Percentiles rank a stretch among this genome's conserved stretches.
phyloP scores from a whole-genome alignment of 1,140 invertebrate genomes.

The Drosophila guanche region DNA sequence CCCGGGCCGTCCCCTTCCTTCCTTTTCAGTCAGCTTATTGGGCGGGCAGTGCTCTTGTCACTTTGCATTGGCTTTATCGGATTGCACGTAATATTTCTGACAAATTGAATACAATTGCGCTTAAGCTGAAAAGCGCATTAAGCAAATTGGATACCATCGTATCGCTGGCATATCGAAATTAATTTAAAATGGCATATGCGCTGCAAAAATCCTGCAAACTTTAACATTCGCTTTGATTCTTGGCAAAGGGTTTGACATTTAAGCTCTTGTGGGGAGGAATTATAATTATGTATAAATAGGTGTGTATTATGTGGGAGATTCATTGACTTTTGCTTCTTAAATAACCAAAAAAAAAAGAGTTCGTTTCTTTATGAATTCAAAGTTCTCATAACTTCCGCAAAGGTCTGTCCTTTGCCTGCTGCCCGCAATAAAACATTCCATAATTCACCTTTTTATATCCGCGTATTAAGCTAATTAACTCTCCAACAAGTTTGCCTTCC shows the following conservation, averaged over 20 bases:
- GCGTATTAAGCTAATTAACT: slow-evolving; percentile 41
- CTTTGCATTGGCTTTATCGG: slow-evolving; percentile 74
- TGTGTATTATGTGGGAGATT: no score
- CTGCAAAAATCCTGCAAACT: slow-evolving; percentile 8
- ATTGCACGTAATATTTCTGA: slow-evolving; percentile 74
- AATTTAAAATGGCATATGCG: slow-evolving; percentile 60
- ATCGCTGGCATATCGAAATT: slow-evolving; percentile 48
- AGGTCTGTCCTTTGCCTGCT: not conserved
- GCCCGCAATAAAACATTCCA: slow-evolving; percentile 20
- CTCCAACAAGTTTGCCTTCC: slow-evolving; percentile 19
- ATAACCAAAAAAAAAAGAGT: not conserved
- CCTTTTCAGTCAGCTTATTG: not conserved
- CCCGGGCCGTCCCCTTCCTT: not conserved
- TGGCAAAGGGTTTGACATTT: slow-evolving; percentile 9
- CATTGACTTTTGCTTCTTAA: no score
- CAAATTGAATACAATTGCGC: slow-evolving; percentile 80
- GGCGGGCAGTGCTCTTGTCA: slow-evolving; percentile 51
- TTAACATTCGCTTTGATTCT: slow-evolving; percentile 28
- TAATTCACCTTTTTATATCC: slow-evolving; percentile 32
- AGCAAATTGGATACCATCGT: slow-evolving; percentile 71
- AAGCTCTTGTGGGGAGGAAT: slow-evolving; percentile 30
- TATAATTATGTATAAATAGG: not conserved
- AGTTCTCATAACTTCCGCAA: not conserved
- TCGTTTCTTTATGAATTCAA: not conserved
- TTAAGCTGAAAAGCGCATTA: slow-evolving; percentile 81